Percentiles rank a stretch among this genome's conserved stretches.
Conservation (phyloP, 2,113 vertebrate species). For the Rhegmatorhina hoffmannsi region DNA sequence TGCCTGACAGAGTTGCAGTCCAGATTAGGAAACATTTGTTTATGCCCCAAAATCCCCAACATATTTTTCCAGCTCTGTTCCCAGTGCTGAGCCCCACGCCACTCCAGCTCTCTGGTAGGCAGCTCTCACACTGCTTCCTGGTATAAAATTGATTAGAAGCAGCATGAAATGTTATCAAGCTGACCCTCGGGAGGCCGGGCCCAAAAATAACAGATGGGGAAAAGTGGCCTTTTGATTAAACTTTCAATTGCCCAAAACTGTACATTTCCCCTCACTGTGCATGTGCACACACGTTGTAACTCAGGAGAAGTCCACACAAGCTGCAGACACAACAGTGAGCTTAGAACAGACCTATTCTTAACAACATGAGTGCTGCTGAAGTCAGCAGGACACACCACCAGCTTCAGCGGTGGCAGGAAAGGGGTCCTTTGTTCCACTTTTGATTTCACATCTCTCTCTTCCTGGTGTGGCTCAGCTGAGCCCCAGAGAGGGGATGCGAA, state of each 20-base stretch:
- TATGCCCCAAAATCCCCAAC: slow-evolving; percentile 70
- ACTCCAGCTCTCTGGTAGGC: slow-evolving; percentile 19
- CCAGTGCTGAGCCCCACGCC: slow-evolving; percentile 1
- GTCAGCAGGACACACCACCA: slow-evolving; percentile 19
- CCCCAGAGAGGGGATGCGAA: neutral
- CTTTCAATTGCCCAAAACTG: slow-evolving; percentile 49
- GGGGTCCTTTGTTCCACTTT: slow-evolving; percentile 38
- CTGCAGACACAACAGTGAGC: neutral
- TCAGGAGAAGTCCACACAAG: neutral
- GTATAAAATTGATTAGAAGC: slow-evolving; percentile 69
- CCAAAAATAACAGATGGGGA: slow-evolving; percentile 59
- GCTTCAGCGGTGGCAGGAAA: neutral
- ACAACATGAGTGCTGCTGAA: neutral
- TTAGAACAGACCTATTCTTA: slow-evolving; percentile 4
- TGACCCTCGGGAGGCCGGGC: slow-evolving; percentile 49
- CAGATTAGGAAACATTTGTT: slow-evolving; percentile 75
- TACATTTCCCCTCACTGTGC: neutral
- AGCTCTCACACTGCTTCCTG: slow-evolving; percentile 52
- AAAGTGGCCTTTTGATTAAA: slow-evolving; percentile 68
- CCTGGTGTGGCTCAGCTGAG: neutral
- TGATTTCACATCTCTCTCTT: neutral
- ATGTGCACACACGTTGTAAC: neutral
- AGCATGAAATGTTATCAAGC: slow-evolving; percentile 59
- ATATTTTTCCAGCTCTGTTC: slow-evolving; percentile 50
- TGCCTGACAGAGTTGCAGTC: slow-evolving; percentile 74